Evolutionary conservation across 1,140 invertebrate genomes (phyloP), one percentile per base, ranked within the genome.

Genomic region (Apis cerana): DNA sequence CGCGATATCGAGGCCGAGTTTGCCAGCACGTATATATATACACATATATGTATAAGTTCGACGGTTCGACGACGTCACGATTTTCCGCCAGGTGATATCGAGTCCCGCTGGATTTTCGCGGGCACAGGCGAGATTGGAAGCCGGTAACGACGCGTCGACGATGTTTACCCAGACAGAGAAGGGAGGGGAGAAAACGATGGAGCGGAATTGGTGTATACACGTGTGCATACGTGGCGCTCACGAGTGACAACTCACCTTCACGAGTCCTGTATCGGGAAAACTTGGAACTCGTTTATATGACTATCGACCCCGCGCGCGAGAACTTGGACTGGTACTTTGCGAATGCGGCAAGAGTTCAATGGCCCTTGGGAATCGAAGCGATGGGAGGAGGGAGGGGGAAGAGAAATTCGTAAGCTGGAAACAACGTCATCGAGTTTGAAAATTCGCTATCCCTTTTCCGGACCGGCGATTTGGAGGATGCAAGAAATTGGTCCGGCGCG

Each of bases 101-200:
- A 84, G 62, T 70, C 58, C 65, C 65, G 80, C 54, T 68, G 87
- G 88, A 89, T 89, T 89, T 89, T 89, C 83, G 64, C 80, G 74
- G 75, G 59, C 61, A 77, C 52, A 56, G 72, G 50, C 81, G 88
- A 89, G 89, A 90, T 90, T 90, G 89, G 75, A 43, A 82, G 68
- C 80, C 48, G 68, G 85, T 89, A 90, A 89, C 84, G 86, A 86
- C 75, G 80, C 69, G 78, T 83, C 83, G 83, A 86, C 80, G 81
- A 88, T 91, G 90, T 91, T 91, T 90, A 90, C 90, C 87, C 85
- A 91, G 90, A 90, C 87, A 67, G 4, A 5, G 33, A 43, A 43
- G 72, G 82, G 70, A 23, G 61, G 78, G 83, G 59, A 65, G 76
- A 62, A 85, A 82, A 76, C 77, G 87, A 88, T 88, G 83, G 80